Evolutionary conservation across 1,140 invertebrate species (phyloP), one percentile per base, ranked within the genome.

Genomic region (Sipha flava): DNA sequence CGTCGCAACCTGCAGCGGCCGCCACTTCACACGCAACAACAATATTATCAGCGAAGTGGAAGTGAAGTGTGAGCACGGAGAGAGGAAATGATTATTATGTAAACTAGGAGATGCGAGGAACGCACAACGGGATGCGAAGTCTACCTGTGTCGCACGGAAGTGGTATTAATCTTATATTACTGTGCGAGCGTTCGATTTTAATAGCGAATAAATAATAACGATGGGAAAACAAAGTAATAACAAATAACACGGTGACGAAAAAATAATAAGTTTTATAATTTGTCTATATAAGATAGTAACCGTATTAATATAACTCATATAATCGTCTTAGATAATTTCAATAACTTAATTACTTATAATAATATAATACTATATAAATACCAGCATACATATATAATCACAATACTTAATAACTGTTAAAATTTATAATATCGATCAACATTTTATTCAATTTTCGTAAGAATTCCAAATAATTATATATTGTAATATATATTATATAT

Each of bases 221-320:
- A n/a, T n/a, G n/a, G n/a, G n/a, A n/a, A n/a, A n/a, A n/a, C n/a
- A n/a, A n/a, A 26, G 2, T 6, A 18, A 54, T 23, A 1, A 57
- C 26, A 14, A 57, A 57, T 5, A 68, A 9, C 12, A 68, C 37
- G 16, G 45, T 12, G 14, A 68, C 14, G 14, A 68, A 68, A 68
- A 68, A 68, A 68, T 45, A 68, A 26, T 68, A 45, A 29, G 64
- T 68, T 45, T 68, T 68, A 68, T 68, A 68, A 68, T 68, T 29
- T 45, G 18, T 34, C 40, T 45, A 45, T 29, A 45, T 45, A 45
- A 68, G 37, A 68, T 45, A 68, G 40, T 40, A 45, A 68, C 64
- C 37, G n/a, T 40, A 34, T 18, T 70, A 70, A 23, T 45, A 40
- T 66, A 66, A 26, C 37, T 70, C 7, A 16, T 64, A 64, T 9